These are phyloP conservation scores for Ramphastos sulfuratus DNA, from an alignment of 2,113 vertebrate genomes.

Conservation along the genomic window DNA sequence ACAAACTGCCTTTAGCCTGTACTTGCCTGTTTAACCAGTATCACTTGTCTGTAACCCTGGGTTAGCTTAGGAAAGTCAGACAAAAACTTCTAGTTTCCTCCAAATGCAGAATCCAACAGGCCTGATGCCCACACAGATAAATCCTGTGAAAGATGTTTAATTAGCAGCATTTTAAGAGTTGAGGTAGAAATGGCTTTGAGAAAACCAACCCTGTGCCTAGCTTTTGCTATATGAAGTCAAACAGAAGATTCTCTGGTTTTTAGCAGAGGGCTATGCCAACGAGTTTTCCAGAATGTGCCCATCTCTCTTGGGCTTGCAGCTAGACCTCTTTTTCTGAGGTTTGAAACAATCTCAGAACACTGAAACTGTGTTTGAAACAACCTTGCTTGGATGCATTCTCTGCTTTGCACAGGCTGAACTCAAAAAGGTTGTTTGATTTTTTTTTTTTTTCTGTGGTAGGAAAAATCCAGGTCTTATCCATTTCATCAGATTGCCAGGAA, in stretches of 20 bases:
- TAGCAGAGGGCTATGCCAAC: background rate
- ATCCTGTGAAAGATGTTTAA: background rate
- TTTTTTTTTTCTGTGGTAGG: background rate
- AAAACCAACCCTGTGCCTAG: rapidly evolving
- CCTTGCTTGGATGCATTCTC: background rate
- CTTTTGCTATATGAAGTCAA: background rate
- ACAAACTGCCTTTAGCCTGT: background rate
- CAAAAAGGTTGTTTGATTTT: background rate
- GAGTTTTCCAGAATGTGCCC: background rate
- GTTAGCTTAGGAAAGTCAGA: background rate
- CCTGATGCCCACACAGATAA: rapidly evolving
- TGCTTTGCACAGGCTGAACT: background rate
- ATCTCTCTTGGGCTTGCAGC: background rate
- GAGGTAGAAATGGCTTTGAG: background rate
- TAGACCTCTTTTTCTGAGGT: background rate
- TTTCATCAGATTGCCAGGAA: background rate
- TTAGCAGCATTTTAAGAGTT: background rate
- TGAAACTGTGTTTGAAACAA: background rate
- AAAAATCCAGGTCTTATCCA: background rate
- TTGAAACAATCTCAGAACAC: background rate
- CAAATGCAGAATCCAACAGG: background rate
- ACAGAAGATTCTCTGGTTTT: background rate
- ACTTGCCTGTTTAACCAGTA: background rate
- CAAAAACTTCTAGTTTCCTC: background rate
- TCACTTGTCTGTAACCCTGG: background rate